A percentile compares a stretch with the other conserved stretches of the same genome.
Evolutionary conservation across 2,888 invertebrate species (phyloP).

Genomic region (Chouioia cunea): DNA sequence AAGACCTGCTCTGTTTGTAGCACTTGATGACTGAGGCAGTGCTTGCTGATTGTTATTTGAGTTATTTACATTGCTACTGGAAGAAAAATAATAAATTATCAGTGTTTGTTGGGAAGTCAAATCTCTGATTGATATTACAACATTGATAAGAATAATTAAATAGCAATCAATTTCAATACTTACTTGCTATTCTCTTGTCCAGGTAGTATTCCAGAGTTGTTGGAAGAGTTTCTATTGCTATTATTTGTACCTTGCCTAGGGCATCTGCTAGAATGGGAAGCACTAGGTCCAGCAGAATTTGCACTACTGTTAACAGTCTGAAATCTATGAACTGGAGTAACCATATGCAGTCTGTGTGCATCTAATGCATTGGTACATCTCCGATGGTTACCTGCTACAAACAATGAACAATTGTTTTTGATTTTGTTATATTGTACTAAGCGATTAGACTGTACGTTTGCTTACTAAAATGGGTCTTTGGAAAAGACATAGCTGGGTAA

Average conservation of each 20-base stretch:
- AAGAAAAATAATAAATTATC: constrained; percentile 23
- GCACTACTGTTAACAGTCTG: constrained; percentile 73
- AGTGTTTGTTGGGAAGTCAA: constrained; percentile 3
- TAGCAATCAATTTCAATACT: constrained; percentile 53
- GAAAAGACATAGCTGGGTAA: constrained; percentile 59
- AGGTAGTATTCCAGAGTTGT: constrained; percentile 51
- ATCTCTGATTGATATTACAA: constrained; percentile 17
- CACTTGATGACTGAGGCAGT: constrained; percentile 54
- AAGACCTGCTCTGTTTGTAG: constrained; percentile 56
- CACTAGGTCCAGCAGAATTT: constrained; percentile 70
- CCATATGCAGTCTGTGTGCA: constrained; percentile 73
- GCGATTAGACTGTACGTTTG: neutral
- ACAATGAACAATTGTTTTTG: no score
- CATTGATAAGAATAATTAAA: no score
- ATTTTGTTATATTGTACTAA: no score
- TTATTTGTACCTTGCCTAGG: constrained; percentile 50
- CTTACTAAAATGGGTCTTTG: constrained; percentile 60
- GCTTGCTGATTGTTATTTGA: constrained; percentile 57
- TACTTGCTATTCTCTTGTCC: constrained; percentile 59
- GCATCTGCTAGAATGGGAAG: constrained; percentile 52
- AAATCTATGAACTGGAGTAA: constrained; percentile 80
- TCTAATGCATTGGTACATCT: constrained; percentile 32
- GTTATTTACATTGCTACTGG: constrained; percentile 59
- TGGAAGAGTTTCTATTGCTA: constrained; percentile 52
- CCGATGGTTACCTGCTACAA: constrained; percentile 36